Evolutionary conservation across 2,113 vertebrate genomes (phyloP).

Genomic region (Ciconia maguari): DNA sequence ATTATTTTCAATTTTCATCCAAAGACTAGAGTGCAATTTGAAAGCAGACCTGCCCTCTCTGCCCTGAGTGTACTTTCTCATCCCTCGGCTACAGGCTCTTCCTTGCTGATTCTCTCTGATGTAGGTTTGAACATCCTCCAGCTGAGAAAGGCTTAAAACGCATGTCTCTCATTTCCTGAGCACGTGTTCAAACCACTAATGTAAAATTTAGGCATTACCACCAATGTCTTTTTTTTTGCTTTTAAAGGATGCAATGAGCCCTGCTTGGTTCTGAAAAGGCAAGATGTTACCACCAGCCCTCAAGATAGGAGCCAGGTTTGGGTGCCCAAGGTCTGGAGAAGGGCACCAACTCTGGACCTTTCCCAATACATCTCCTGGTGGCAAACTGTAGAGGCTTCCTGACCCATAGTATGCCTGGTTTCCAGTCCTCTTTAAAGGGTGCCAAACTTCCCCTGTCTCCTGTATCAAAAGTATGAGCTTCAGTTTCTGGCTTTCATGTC

Average conservation of each 20-base stretch:
- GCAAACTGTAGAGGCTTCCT: background rate
- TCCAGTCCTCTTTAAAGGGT: background rate
- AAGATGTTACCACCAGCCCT: background rate
- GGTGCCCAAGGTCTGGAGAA: background rate
- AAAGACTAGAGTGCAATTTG: background rate
- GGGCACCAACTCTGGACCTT: background rate
- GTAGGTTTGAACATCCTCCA: background rate
- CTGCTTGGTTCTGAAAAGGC: background rate
- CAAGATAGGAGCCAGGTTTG: background rate
- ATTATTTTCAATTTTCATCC: background rate
- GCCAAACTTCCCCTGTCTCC: background rate
- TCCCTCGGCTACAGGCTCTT: background rate
- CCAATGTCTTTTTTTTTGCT: background rate
- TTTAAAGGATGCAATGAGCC: background rate
- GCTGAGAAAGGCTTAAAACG: background rate
- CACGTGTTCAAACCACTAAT: background rate
- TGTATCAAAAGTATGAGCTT: background rate
- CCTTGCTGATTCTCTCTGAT: constrained; percentile 3
- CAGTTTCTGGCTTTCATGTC: background rate
- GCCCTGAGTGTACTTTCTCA: background rate
- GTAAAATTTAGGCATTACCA: background rate
- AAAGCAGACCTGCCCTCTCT: background rate
- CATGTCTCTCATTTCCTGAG: background rate
- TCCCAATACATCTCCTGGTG: background rate
- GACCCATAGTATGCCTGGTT: background rate